Evolutionary conservation across 1,140 invertebrate species (phyloP).

Genomic region (Drosophila lacteicornis): DNA sequence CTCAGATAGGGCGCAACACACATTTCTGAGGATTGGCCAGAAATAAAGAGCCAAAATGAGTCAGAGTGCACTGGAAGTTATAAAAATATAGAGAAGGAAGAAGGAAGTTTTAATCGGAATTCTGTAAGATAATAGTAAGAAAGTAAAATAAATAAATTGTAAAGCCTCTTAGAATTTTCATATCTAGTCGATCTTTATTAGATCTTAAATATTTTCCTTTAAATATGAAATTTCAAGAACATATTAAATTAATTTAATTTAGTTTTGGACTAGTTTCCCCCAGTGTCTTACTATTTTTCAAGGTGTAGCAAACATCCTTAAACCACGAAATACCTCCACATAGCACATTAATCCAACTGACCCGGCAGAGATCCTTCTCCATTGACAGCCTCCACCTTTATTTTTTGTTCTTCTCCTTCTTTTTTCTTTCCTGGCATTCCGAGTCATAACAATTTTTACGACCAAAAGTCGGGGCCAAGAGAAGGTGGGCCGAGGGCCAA

Average conservation of each 20-base stretch:
- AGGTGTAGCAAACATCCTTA: slow-evolving; percentile 10
- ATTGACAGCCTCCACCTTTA: slow-evolving; percentile 1
- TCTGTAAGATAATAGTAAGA: no score
- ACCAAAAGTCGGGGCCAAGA: slow-evolving; percentile 6
- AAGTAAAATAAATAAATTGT: no score
- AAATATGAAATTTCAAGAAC: no score
- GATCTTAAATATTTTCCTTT: no score
- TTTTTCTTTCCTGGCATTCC: slow-evolving; percentile 20
- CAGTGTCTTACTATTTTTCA: neutral
- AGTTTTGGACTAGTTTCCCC: neutral
- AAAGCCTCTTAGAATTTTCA: no score
- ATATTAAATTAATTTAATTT: neutral
- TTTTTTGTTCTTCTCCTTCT: neutral
- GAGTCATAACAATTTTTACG: slow-evolving; percentile 58
- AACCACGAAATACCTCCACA: neutral
- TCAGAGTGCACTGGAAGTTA: slow-evolving; percentile 10
- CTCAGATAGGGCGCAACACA: slow-evolving; percentile 9
- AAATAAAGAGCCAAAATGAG: slow-evolving; percentile 9
- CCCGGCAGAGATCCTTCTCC: slow-evolving; percentile 21
- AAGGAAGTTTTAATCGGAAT: neutral
- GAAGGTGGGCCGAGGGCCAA: slow-evolving; percentile 1
- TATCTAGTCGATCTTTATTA: no score
- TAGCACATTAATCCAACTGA: slow-evolving; percentile 3
- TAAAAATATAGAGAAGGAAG: neutral
- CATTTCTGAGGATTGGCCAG: slow-evolving; percentile 11